Conservation (phyloP, 2,797 vertebrate genomes). For the Aratinga solstitialis region DNA sequence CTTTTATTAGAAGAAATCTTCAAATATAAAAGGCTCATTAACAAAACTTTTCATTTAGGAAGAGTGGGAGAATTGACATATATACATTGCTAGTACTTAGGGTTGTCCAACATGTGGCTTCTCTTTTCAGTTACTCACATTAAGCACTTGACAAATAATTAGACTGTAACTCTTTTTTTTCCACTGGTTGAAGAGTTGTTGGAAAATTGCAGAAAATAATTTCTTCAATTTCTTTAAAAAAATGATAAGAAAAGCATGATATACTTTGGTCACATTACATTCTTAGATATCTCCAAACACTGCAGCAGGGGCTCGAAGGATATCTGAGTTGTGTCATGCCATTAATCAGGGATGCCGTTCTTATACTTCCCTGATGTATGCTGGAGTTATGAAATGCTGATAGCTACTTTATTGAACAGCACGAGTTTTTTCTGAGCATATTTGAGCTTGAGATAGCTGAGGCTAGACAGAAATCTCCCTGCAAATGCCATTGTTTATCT, state of each 20-base stretch:
- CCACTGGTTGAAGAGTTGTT: background rate
- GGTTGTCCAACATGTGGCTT: background rate
- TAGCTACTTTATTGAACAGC: background rate
- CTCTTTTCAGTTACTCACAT: background rate
- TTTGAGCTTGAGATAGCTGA: background rate
- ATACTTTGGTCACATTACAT: background rate
- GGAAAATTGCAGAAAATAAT: background rate
- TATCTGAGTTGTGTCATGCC: background rate
- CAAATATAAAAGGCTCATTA: background rate
- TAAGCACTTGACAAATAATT: background rate
- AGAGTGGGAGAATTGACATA: background rate
- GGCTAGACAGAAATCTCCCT: background rate
- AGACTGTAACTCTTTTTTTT: background rate
- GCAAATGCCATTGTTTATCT: background rate
- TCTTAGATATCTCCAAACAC: background rate
- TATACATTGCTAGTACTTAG: background rate
- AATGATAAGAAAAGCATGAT: background rate
- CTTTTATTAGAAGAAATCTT: background rate
- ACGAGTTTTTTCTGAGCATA: background rate
- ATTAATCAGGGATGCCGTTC: background rate
- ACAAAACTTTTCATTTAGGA: background rate
- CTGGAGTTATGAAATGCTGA: background rate
- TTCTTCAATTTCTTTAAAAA: background rate
- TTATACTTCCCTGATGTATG: background rate
- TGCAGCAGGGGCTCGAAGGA: background rate